These are phyloP conservation scores for Remorina albescens DNA, from an alignment of 2,797 vertebrate species.

Conservation along the genomic window DNA sequence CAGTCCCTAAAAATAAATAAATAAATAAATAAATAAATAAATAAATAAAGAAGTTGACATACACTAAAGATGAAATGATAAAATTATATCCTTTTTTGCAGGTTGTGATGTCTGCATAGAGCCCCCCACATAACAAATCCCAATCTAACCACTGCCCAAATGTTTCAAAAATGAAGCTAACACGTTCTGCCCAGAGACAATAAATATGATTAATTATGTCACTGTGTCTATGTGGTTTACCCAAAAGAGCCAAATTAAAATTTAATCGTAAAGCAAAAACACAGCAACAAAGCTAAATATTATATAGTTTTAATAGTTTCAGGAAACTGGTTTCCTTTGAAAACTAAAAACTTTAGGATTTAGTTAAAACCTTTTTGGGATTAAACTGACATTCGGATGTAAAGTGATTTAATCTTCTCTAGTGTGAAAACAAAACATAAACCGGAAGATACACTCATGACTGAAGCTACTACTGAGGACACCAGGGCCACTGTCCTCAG, in stretches of 20 bases:
- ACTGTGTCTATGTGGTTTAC: neutral
- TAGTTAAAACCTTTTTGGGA: too few relatives aligned
- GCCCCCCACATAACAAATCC: too few relatives aligned
- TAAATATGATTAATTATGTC: slow-evolving; percentile 8
- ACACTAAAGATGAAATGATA: neutral
- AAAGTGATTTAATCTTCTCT: neutral
- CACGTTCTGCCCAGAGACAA: neutral
- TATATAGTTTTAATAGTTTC: neutral
- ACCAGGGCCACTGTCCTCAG: too few relatives aligned
- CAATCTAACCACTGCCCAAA: too few relatives aligned
- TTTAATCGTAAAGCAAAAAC: neutral
- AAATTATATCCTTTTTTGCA: neutral
- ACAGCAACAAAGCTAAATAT: neutral
- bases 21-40: too few relatives aligned
- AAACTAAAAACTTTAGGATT: neutral
- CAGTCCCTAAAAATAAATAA: too few relatives aligned
- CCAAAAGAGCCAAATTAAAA: slow-evolving; percentile 7
- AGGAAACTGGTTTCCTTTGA: too few relatives aligned
- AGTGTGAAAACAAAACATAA: too few relatives aligned
- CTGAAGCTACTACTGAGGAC: too few relatives aligned
- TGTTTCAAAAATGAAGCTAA: neutral
- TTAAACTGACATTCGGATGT: neutral
- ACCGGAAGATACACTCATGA: too few relatives aligned
- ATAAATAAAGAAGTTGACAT: neutral
- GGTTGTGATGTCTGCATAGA: too few relatives aligned